Conservation (phyloP, 2,113 vertebrate genomes). For the Morone chrysops region DNA sequence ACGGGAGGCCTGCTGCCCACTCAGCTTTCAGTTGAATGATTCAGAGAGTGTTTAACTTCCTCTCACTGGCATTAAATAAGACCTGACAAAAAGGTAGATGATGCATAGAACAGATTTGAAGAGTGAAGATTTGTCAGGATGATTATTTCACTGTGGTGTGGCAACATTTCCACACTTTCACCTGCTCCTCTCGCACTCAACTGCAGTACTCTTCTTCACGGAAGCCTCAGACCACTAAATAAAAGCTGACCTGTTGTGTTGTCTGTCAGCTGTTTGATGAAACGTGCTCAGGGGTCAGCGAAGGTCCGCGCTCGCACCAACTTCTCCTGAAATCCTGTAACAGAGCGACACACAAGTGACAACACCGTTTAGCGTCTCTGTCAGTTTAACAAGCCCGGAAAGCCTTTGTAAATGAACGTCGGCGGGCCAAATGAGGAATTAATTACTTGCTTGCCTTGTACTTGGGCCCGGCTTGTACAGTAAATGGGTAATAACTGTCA, state of each 20-base stretch:
- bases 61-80: background rate
- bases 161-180: background rate
- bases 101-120: background rate
- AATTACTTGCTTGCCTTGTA: conserved; percentile 38
- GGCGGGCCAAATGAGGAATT: conserved; percentile 39
- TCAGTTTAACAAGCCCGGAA: conserved; percentile 47
- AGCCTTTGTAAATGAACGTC: conserved; percentile 30
- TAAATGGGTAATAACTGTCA: conserved; percentile 57
- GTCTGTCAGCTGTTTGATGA: conserved; percentile 48
- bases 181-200: background rate
- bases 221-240: background rate
- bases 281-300: conserved; percentile 39
- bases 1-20: background rate
- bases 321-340: conserved; percentile 9
- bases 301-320: background rate
- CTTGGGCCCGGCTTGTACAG: background rate
- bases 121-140: background rate
- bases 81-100: background rate
- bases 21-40: conserved; percentile 5
- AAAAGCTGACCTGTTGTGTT: no score
- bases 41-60: background rate
- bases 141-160: background rate
- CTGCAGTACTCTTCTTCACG: background rate
- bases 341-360: conserved; percentile 23
- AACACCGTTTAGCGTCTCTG: conserved; percentile 36